Evolutionary conservation across 2,113 vertebrate species (phyloP), one percentile per base, ranked within the genome.

Genomic region (Anseranas semipalmata): DNA sequence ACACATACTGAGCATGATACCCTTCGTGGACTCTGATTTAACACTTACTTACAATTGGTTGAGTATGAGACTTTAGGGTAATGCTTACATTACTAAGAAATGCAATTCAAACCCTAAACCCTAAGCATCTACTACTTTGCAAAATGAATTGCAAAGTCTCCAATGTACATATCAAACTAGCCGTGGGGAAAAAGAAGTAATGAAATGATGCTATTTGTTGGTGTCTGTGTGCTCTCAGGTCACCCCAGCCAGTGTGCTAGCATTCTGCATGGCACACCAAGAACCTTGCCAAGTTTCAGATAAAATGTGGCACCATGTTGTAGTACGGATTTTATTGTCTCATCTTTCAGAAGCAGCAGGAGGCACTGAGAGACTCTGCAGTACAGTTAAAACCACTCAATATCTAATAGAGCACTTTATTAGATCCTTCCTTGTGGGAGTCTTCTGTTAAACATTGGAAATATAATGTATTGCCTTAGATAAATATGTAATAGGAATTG

Each of bases 401-500:
- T 87, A 89, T 37, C 50, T 87, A 73, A 85, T 15, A 60, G 24
- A 88, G 65, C n/a, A 76, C 39, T 93, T 87, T 65, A 89, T 82
- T 92, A 89, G 45, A 82, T 10, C n/a, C 56, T 77, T 89, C 46
- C 76, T 87, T 87, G 80, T n/a, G 75, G 81, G 32, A 95, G 3
- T 35, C 53, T 91, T 88, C 83, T 30, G 78, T 77, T 92, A 83
- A 88, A 67, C 25, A 76, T 90, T 35, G 85, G 55, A 96, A 94
- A 94, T 70, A 78, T 20, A 85, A 78, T 68, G 19, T 73, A 63
- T 81, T 79, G 59, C 45, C 66, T 96, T 83, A 84, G 71, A 95
- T 60, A 94, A 93, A 93, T 55, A 89, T 7, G 39, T 37, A 75
- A 77, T 58, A 95, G 3, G 2, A 82, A 90, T 70, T 46, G 46